phyloP scores from a whole-genome alignment of 2,113 vertebrate genomes.

The Stictonetta naevosa region DNA sequence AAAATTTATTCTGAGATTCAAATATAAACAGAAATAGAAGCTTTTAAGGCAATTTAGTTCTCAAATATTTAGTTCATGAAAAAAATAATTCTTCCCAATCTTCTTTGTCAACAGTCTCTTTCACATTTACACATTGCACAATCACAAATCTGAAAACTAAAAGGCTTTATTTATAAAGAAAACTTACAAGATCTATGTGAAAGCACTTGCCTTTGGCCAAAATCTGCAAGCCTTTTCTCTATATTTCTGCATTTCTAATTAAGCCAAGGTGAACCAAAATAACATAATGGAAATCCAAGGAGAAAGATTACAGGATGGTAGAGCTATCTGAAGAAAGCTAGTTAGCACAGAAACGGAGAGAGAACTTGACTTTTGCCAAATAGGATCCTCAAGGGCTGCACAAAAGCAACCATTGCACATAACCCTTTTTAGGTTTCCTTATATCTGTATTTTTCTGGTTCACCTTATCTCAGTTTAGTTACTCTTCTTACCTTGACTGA shows the following conservation, averaged over 20 bases:
- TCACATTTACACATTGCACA: neutral
- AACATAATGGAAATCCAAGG: neutral
- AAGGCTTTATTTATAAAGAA: neutral
- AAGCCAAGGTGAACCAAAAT: neutral
- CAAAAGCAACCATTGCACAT: neutral
- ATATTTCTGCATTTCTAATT: neutral
- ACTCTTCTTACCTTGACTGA: neutral
- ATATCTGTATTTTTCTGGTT: neutral
- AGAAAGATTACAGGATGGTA: neutral
- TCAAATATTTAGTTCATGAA: neutral
- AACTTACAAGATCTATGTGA: neutral
- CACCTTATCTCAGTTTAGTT: neutral
- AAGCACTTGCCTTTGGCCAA: neutral
- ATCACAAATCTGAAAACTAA: neutral
- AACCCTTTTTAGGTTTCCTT: neutral
- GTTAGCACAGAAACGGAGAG: neutral
- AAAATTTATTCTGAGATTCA: constrained; percentile 4
- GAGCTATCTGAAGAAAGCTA: neutral
- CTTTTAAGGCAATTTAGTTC: neutral
- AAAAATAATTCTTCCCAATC: neutral
- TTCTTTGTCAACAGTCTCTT: neutral
- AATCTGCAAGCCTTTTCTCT: neutral
- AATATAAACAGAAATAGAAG: neutral
- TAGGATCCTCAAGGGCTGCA: rapidly evolving
- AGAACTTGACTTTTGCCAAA: neutral